Conservation (phyloP, 2,113 vertebrate species). For the Accipiter virgatus region DNA sequence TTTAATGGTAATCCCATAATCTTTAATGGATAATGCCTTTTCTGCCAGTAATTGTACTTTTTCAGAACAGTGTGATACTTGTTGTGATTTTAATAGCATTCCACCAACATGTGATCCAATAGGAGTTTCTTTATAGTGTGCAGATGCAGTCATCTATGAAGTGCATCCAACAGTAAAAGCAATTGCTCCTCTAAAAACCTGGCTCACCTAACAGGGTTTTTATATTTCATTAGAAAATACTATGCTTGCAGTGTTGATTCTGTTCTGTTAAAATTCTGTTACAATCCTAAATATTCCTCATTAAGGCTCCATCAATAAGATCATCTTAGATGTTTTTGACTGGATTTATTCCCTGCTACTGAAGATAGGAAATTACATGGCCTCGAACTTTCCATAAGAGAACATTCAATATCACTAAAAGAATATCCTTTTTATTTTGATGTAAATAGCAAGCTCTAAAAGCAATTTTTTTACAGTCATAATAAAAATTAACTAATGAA, state of each 20-base stretch:
- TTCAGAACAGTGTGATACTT: not conserved
- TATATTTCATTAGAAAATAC: not conserved
- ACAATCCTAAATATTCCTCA: not conserved
- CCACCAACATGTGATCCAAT: not conserved
- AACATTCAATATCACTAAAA: not conserved
- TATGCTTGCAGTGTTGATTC: not conserved
- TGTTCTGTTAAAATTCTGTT: not conserved
- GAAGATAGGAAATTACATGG: not conserved
- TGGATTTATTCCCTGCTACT: not conserved
- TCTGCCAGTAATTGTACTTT: not conserved
- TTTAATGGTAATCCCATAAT: constrained; percentile 1
- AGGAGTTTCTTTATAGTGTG: not conserved
- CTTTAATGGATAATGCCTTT: not conserved
- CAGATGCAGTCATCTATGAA: not conserved
- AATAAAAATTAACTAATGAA: not conserved
- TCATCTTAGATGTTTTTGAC: not conserved
- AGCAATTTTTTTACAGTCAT: not conserved
- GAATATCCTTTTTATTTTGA: not conserved
- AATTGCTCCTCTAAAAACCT: not conserved
- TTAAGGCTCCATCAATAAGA: not conserved
- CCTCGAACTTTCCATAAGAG: not conserved
- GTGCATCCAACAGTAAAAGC: not conserved
- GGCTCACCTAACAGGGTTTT: not conserved
- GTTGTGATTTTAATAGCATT: not conserved
- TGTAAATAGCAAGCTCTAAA: not conserved